phyloP scores from a whole-genome alignment of 1,140 invertebrate genomes.

The Bombyx mandarina region DNA sequence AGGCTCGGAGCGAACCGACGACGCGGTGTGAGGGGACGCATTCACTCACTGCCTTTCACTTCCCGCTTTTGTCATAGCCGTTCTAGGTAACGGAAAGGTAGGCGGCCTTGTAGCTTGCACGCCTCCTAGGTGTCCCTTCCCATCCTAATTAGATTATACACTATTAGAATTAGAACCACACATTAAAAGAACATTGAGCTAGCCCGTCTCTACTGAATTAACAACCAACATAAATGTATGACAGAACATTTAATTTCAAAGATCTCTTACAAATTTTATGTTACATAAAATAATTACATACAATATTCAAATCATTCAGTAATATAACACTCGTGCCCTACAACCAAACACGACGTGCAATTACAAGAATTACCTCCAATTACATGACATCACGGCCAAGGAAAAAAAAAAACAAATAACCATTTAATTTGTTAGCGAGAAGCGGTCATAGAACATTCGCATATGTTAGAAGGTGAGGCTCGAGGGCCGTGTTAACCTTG shows the following conservation, averaged over 20 bases:
- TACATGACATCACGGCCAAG: constrained; percentile 51
- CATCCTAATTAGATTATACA: constrained; percentile 30
- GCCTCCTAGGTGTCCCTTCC: constrained; percentile 47
- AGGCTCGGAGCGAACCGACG: constrained; percentile 11
- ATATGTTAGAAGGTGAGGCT: constrained; percentile 42
- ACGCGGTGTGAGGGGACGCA: constrained; percentile 50
- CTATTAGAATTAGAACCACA: neutral
- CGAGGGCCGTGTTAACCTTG: constrained; percentile 64
- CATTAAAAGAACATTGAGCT: no score
- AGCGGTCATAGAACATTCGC: constrained; percentile 52
- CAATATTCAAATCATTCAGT: no score
- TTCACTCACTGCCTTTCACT: constrained; percentile 69
- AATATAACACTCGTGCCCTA: no score
- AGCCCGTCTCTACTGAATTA: no score
- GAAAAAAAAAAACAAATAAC: constrained; percentile 45
- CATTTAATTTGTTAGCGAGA: constrained; percentile 32
- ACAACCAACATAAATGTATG: no score
- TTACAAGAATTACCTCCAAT: constrained; percentile 29
- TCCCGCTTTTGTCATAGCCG: constrained; percentile 62
- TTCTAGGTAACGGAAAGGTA: constrained; percentile 58
- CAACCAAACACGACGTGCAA: constrained; percentile 2
- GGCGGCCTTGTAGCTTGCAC: constrained; percentile 57
- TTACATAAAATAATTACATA: no score
- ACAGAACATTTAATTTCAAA: no score
- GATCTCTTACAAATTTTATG: no score